Evolutionary conservation across 2,113 vertebrate genomes (phyloP).

Genomic region (Antechinus flavipes): DNA sequence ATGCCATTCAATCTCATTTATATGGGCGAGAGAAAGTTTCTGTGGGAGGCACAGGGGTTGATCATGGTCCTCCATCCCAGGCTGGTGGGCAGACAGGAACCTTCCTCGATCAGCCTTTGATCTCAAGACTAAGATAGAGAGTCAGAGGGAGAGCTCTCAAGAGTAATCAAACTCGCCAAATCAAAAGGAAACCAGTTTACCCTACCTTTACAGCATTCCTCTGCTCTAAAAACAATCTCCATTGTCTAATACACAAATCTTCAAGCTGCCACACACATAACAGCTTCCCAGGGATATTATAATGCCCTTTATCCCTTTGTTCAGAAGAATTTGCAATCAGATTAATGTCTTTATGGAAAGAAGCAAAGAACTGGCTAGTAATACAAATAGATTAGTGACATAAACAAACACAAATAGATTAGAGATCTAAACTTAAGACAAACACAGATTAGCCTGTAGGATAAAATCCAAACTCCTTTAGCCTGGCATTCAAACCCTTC

Average conservation of each 20-base stretch:
- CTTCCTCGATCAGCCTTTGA: neutral
- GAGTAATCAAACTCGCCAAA: neutral
- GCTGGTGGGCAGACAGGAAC: neutral
- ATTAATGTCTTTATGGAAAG: neutral
- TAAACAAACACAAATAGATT: neutral
- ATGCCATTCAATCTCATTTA: conserved; percentile 79
- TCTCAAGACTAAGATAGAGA: neutral
- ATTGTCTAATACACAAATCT: neutral
- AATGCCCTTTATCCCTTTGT: neutral
- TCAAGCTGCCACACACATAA: neutral
- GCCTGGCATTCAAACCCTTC: neutral
- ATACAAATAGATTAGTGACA: neutral
- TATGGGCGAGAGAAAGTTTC: conserved; percentile 68
- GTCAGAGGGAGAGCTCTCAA: neutral
- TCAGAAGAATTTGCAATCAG: neutral
- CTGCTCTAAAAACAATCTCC: neutral
- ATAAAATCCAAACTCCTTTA: neutral
- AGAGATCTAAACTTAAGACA: neutral
- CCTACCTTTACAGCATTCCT: neutral
- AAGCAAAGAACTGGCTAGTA: neutral
- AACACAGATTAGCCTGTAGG: neutral
- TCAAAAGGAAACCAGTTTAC: neutral
- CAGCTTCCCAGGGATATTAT: neutral
- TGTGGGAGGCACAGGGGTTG: neutral
- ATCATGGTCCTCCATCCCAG: conserved; percentile 11